Conservation (phyloP, 2,888 invertebrate species). For the Leptarthrus brevirostris region DNA sequence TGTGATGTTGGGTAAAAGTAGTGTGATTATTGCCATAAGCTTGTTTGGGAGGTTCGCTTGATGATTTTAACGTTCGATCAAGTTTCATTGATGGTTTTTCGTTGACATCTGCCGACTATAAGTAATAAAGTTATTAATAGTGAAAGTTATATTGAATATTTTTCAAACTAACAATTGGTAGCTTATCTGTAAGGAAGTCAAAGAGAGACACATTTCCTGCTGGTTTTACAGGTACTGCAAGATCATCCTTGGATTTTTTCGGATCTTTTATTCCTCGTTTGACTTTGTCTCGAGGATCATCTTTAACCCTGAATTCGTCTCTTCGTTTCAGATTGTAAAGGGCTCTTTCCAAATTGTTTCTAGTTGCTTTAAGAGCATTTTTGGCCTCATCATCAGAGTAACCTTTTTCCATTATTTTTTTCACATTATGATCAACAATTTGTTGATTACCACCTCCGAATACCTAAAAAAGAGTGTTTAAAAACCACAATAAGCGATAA, state of each 20-base stretch:
- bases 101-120: constrained; percentile 41
- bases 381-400: constrained; percentile 82
- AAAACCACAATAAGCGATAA: constrained; percentile 57
- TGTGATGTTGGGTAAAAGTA: constrained; percentile 53
- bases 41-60: constrained; percentile 49
- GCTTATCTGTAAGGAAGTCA: constrained; percentile 84
- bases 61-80: constrained; percentile 42
- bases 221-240: constrained; percentile 76
- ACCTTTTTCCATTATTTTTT: constrained; percentile 83
- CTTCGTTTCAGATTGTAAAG: constrained; percentile 74
- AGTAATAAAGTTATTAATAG: neutral
- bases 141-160: too few species aligned
- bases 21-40: constrained; percentile 47
- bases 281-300: constrained; percentile 53
- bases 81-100: constrained; percentile 3
- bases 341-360: constrained; percentile 81
- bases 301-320: constrained; percentile 66
- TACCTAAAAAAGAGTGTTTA: constrained; percentile 60
- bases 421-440: constrained; percentile 79
- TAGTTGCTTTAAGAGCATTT: constrained; percentile 76
- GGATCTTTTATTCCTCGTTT: constrained; percentile 50
- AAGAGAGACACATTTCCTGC: constrained; percentile 84
- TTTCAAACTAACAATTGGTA: constrained; percentile 65
- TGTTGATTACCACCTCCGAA: constrained; percentile 76
- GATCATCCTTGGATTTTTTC: constrained; percentile 67